A percentile compares a stretch with the other conserved stretches of the same genome.
Evolutionary conservation across 2,797 vertebrate species (phyloP).

Genomic region (Galago senegalensis): DNA sequence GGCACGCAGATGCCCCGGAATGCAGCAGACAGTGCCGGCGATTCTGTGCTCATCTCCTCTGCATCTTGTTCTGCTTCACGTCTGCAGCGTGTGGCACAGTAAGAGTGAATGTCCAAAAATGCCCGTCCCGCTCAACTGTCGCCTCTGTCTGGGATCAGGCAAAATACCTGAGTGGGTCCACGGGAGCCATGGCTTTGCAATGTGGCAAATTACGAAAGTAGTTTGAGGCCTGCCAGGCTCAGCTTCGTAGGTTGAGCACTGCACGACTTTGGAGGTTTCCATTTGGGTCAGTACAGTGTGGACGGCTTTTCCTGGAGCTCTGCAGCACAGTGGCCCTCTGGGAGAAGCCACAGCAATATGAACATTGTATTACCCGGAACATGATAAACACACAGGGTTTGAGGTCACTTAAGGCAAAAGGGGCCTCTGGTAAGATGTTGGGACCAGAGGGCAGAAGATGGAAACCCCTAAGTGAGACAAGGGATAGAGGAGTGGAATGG

Average conservation of each 20-base stretch:
- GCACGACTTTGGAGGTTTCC: background rate
- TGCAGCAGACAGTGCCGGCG: background rate
- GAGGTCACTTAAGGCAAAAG: background rate
- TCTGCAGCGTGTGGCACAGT: accelerated
- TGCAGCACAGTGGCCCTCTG: background rate
- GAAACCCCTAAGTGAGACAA: background rate
- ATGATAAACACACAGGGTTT: background rate
- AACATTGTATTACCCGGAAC: background rate
- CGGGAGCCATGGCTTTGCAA: background rate
- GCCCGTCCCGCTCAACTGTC: background rate
- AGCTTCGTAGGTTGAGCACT: background rate
- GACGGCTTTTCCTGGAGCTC: background rate
- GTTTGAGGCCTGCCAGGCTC: background rate
- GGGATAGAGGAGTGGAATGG: background rate
- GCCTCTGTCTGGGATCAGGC: background rate
- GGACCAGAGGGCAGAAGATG: no score
- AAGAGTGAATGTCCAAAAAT: background rate
- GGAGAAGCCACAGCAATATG: background rate
- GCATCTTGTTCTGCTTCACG: background rate
- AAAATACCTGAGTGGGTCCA: background rate
- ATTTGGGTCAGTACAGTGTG: accelerated
- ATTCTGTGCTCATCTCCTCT: background rate
- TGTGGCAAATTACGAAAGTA: background rate
- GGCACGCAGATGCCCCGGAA: background rate
- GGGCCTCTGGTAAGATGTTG: background rate